Evolutionary conservation across 2,113 vertebrate species (phyloP), one percentile per base, ranked within the genome.

Genomic region (Stictonetta naevosa): DNA sequence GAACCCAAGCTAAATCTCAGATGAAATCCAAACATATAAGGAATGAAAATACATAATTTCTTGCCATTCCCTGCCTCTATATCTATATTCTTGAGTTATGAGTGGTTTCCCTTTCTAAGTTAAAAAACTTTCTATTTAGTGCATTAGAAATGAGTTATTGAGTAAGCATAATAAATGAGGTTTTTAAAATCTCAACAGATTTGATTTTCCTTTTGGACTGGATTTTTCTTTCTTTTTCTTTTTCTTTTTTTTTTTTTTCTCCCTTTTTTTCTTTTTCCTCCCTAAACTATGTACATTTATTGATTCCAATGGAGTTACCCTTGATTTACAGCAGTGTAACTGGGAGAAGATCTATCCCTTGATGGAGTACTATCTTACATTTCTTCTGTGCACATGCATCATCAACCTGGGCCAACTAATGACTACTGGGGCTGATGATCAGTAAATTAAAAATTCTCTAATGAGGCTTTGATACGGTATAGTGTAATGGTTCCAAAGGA

Each of bases 401-500:
- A 93, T 75, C 80, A 94, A 16, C 71, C 60, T 69, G 53, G 83
- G 77, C 83, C 83, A 96, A 23, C 74, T 92, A 96, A 94, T 91
- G 89, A 95, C 88, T 90, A 58, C 84, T 86, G 58, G 74, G 86
- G 78, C 71, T 79, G 89, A 83, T 93, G 96, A 96, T 95, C 85
- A 88, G 89, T 93, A 93, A 95, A 97, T 97, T 96, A 97, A 96
- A 95, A 95, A 94, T 92, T 95, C 84, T 97, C 87, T 97, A 96
- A 96, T 93, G 93, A 96, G 89, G 44, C 77, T 97, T 95, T 96
- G 93, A 96, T 97, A 94, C 31, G 73, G 94, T 93, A 77, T 40
- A 69, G 68, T 59, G 44, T 77, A 96, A 94, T 40, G 58, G 82
- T 66, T 97, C 71, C 76, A 95, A 89, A 94, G 94, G 92, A 97